Evolutionary conservation across 1,140 invertebrate genomes (phyloP), one percentile per base, ranked within the genome.

Genomic region (Apis laboriosa): DNA sequence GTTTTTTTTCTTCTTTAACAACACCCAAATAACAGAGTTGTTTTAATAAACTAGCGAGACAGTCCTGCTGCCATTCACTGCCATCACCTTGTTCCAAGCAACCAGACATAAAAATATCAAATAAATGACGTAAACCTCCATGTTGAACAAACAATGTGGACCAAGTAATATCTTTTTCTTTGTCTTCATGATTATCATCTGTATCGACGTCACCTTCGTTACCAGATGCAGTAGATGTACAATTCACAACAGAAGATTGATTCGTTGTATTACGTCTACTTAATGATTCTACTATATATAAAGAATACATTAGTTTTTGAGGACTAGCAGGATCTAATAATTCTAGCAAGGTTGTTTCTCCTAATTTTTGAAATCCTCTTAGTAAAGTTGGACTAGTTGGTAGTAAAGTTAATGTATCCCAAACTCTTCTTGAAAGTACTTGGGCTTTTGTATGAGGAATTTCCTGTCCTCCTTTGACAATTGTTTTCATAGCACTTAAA

Each of bases 51-150:
- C 97, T 97, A 1, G 98, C 97, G 15, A 99, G 94, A 92, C 98
- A 99, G 90, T 99, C 98, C 93, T 99, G 98, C 77, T 98, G 97
- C 98, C 98, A 99, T 94, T 99, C 97, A 87, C 96, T 97, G 64
- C 97, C 95, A 78, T 97, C 95, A 70, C 95, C 96, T 66, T 96
- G 95, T 24, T 95, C 92, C 9, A 93, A 82, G 70, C 89, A 95
- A 91, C 97, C 97, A 34, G 97, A 98, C 95, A 98, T 97, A 92
- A 99, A 98, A 80, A 99, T 98, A 92, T 98, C 97, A 92, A 98
- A 98, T 1, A 99, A 94, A 93, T 98, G 96, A 67, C 97, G 95
- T 51, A 99, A 91, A 3, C 98, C 98, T 53, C 98, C 98, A 88
- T 97, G 96, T 86, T 97, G 96, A 28, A 98, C 97, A 92, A 99